phyloP scores from a whole-genome alignment of 1,140 invertebrate species.

The Aplysia californica region DNA sequence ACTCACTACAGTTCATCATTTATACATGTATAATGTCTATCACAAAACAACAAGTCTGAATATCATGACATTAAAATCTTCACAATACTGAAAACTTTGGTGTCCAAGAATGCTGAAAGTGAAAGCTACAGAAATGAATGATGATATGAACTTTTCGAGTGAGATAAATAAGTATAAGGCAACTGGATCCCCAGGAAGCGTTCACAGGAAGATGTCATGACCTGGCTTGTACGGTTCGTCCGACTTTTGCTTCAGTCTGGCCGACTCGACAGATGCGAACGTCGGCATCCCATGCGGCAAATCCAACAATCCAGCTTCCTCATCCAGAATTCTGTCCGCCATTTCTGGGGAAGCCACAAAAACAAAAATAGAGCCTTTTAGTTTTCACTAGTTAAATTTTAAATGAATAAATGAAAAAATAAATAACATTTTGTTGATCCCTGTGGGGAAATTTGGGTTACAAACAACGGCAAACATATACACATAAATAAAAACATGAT shows the following conservation, averaged over 20 bases:
- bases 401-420: background rate
- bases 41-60: no score
- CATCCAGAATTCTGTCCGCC: slow-evolving; percentile 82
- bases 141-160: no score
- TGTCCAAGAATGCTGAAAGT: no score
- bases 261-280: slow-evolving; percentile 46
- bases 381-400: background rate
- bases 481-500: background rate
- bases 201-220: slow-evolving; percentile 40
- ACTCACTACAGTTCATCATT: no score
- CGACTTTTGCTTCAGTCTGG: slow-evolving; percentile 37
- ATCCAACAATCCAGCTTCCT: slow-evolving; percentile 76
- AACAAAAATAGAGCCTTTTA: background rate
- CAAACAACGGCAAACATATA: background rate
- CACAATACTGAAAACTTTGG: no score
- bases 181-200: no score
- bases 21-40: no score
- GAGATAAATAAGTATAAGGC: no score
- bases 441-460: background rate
- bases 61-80: no score
- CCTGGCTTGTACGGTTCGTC: slow-evolving; percentile 31
- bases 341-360: slow-evolving; percentile 71
- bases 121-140: no score
- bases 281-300: slow-evolving; percentile 77
- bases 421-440: background rate